These are phyloP conservation scores for Pimephales promelas DNA, from an alignment of 2,113 vertebrate genomes.

Conservation along the genomic window DNA sequence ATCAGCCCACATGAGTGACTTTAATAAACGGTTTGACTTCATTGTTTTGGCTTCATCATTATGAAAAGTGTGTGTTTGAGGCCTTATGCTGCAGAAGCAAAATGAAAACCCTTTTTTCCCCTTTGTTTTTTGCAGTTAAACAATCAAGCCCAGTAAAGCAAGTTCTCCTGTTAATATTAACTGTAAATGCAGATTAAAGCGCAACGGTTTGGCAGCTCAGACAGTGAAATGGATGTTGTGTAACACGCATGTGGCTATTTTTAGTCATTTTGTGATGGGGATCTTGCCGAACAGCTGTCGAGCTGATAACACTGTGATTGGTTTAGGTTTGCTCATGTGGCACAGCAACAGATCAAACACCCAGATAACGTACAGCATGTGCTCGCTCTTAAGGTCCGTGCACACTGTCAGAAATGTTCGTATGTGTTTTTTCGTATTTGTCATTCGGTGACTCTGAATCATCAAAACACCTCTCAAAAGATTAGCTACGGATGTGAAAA, in stretches of 20 bases:
- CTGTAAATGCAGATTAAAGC: conserved; percentile 5
- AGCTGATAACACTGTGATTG: conserved; percentile 22
- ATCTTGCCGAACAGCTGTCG: conserved; percentile 16
- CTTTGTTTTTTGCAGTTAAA: neutral
- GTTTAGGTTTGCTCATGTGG: conserved; percentile 11
- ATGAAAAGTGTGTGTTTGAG: neutral
- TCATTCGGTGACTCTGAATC: too few relatives aligned
- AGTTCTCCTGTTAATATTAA: neutral
- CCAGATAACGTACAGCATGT: neutral
- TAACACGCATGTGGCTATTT: conserved; percentile 18
- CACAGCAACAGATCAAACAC: conserved; percentile 8
- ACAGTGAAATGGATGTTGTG: neutral
- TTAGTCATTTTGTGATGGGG: neutral
- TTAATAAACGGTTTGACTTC: conserved; percentile 33
- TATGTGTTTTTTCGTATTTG: too few relatives aligned
- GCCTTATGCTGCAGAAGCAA: neutral
- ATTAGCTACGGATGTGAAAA: too few relatives aligned
- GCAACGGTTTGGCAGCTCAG: neutral
- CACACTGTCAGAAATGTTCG: too few relatives aligned
- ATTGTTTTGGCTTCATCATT: conserved; percentile 24
- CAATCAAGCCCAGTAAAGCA: neutral
- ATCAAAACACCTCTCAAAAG: too few relatives aligned
- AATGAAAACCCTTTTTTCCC: neutral
- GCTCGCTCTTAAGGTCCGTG: neutral
- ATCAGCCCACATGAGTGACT: conserved; percentile 48